Evolutionary conservation across 2,113 vertebrate genomes (phyloP).

Genomic region (Microtus richardsoni): DNA sequence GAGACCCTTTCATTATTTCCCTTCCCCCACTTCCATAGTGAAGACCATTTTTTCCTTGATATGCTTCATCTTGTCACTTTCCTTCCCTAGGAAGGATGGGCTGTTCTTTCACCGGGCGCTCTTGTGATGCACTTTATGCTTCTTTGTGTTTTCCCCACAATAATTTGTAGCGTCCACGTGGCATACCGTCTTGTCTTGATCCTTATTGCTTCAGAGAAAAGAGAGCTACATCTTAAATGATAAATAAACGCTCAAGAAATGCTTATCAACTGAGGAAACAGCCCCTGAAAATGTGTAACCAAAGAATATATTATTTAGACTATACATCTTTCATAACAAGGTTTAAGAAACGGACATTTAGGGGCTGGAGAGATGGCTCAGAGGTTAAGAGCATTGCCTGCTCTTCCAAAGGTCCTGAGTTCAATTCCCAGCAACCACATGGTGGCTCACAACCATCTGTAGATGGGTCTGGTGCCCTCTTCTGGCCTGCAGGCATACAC

Average conservation of each 20-base stretch:
- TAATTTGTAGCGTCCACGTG: not conserved
- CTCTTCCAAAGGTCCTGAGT: no score
- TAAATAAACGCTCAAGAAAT: not conserved
- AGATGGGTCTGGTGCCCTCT: no score
- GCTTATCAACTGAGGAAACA: conserved; percentile 39
- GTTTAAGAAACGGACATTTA: conserved; percentile 7
- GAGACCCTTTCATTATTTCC: no score
- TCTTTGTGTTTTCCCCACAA: not conserved
- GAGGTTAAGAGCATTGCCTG: no score
- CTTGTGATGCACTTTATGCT: not conserved
- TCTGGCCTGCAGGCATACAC: no score
- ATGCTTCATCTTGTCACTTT: not conserved
- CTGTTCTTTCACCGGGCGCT: not conserved
- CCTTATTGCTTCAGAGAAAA: not conserved
- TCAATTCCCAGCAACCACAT: no score
- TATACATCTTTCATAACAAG: not conserved
- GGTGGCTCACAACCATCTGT: no score
- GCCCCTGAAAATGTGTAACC: conserved; percentile 1
- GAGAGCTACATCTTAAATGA: not conserved
- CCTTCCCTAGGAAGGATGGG: not conserved
- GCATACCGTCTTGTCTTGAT: not conserved
- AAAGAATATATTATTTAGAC: conserved; percentile 23
- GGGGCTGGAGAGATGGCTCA: no score
- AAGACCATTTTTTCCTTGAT: not conserved
- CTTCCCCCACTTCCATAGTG: no score